These are phyloP conservation scores for Lasioglossum vierecki DNA, from an alignment of 2,888 invertebrate genomes.

Conservation along the genomic window DNA sequence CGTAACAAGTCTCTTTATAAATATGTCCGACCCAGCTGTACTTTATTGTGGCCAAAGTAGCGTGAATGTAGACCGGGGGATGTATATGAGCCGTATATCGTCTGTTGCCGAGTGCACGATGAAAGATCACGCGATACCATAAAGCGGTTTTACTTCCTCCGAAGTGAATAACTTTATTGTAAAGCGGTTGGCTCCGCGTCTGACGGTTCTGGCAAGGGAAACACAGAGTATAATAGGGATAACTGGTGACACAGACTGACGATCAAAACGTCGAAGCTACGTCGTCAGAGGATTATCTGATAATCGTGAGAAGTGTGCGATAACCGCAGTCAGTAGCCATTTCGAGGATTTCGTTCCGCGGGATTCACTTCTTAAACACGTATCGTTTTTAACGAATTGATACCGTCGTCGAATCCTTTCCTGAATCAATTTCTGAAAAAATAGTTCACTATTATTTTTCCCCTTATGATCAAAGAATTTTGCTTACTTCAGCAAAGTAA, in stretches of 20 bases:
- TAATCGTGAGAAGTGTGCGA: not conserved
- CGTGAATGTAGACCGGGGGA: constrained; percentile 24
- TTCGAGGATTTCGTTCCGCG: not conserved
- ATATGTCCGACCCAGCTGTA: not conserved
- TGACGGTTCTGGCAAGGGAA: not conserved
- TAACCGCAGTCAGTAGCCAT: not conserved
- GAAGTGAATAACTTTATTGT: constrained; percentile 53
- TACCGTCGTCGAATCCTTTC: too few relatives aligned
- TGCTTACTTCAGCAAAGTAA: too few relatives aligned
- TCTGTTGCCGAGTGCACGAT: not conserved
- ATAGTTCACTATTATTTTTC: too few relatives aligned
- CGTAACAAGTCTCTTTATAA: not conserved
- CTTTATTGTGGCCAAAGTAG: constrained; percentile 10
- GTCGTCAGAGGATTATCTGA: not conserved
- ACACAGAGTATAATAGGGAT: not conserved
- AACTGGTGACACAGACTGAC: not conserved
- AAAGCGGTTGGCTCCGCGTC: not conserved
- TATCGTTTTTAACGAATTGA: not conserved
- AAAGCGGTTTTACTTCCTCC: constrained; percentile 50
- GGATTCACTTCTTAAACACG: not conserved
- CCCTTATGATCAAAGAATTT: too few relatives aligned
- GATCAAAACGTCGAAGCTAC: not conserved
- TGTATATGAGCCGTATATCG: constrained; percentile 44
- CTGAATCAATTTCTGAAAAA: too few relatives aligned
- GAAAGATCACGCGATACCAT: constrained; percentile 42